phyloP scores from a whole-genome alignment of 1,140 invertebrate species.

The Helicorthomorpha holstii region DNA sequence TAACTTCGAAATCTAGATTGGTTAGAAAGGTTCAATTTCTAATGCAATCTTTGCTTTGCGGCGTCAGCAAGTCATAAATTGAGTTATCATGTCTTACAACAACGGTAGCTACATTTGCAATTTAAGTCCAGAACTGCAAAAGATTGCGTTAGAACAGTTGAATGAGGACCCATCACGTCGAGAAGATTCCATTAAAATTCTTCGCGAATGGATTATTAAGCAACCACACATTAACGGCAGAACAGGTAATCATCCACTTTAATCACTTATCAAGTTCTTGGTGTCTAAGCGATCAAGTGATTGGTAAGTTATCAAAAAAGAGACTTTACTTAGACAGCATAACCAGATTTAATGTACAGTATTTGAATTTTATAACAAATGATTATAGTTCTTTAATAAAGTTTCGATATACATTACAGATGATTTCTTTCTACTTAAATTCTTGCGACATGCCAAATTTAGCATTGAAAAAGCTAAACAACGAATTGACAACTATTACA shows the following conservation, averaged over 20 bases:
- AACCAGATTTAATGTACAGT: too few relatives aligned
- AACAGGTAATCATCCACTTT: constrained; percentile 43
- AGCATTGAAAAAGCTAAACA: not conserved
- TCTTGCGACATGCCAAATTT: not conserved
- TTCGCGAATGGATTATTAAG: constrained; percentile 49
- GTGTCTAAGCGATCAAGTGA: too few relatives aligned
- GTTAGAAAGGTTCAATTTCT: too few relatives aligned
- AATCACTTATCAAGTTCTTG: not conserved
- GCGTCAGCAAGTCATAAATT: too few relatives aligned
- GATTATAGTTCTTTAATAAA: too few relatives aligned
- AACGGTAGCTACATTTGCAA: constrained; percentile 14
- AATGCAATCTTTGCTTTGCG: too few relatives aligned
- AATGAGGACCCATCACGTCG: constrained; percentile 46
- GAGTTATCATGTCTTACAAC: too few relatives aligned
- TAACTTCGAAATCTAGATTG: too few relatives aligned
- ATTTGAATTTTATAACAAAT: too few relatives aligned
- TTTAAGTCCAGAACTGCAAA: constrained; percentile 13
- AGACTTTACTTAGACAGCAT: too few relatives aligned
- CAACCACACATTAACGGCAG: constrained; percentile 53
- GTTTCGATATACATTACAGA: not conserved
- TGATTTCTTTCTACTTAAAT: not conserved
- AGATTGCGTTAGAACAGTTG: constrained; percentile 41
- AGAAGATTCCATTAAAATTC: constrained; percentile 40
- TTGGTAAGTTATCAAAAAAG: too few relatives aligned
- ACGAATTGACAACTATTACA: not conserved